A percentile compares a stretch with the other conserved stretches of the same genome.
These are phyloP conservation scores for Larimichthys polyactis DNA, from an alignment of 2,113 vertebrate species.

Conservation along the genomic window DNA sequence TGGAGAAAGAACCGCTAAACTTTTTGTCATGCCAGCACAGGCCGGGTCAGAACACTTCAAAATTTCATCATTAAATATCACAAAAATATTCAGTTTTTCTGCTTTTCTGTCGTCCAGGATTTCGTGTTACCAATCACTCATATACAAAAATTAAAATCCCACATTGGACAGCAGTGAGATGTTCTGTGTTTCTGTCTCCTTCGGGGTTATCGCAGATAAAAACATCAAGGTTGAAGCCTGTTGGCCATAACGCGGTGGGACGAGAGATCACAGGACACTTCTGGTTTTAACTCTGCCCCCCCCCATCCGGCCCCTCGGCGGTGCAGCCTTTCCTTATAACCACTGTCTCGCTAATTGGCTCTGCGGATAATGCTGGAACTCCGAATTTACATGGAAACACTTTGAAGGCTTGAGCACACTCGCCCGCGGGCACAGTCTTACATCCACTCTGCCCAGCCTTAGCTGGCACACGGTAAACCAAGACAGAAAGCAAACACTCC, in stretches of 20 bases:
- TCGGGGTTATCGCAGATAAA: slow-evolving; percentile 3
- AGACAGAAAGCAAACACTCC: slow-evolving; percentile 57
- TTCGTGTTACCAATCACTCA: not conserved
- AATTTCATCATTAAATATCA: not conserved
- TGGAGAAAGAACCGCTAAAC: not conserved
- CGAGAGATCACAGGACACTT: slow-evolving; percentile 53
- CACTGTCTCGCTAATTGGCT: slow-evolving; percentile 64
- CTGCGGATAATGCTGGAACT: slow-evolving; percentile 50
- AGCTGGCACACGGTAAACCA: slow-evolving; percentile 6
- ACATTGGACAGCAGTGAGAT: not conserved
- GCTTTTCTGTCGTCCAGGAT: not conserved
- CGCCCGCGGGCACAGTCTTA: slow-evolving; percentile 38
- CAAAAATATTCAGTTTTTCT: not conserved
- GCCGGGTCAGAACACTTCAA: not conserved
- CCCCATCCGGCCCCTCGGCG: slow-evolving; percentile 26
- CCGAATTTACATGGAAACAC: slow-evolving; percentile 65
- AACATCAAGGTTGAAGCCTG: slow-evolving; percentile 26
- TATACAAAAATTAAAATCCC: not conserved
- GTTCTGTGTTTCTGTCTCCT: not conserved
- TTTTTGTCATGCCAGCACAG: not conserved
- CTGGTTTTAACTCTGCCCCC: slow-evolving; percentile 48
- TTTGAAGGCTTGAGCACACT: slow-evolving; percentile 64
- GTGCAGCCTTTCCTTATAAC: slow-evolving; percentile 18
- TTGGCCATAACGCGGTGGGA: slow-evolving; percentile 34
- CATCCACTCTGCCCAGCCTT: slow-evolving; percentile 18